Conservation (phyloP, 2,113 vertebrate genomes). For the Morone chrysops region DNA sequence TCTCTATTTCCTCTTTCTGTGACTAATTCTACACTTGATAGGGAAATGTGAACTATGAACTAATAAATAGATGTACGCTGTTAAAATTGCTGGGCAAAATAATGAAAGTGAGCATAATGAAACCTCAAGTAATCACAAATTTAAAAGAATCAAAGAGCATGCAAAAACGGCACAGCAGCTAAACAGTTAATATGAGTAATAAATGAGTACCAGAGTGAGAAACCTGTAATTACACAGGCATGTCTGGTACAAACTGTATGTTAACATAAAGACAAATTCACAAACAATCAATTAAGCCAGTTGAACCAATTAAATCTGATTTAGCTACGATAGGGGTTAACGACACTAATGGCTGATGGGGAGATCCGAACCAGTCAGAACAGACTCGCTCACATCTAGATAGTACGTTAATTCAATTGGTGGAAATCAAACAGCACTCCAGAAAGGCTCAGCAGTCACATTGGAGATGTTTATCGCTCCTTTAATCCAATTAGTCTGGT, state of each 20-base stretch:
- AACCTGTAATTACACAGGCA: not conserved
- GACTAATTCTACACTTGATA: constrained; percentile 13
- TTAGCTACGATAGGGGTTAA: constrained; percentile 46
- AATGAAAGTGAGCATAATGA: not conserved
- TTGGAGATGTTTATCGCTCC: constrained; percentile 79
- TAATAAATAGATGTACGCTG: not conserved
- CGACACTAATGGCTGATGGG: constrained; percentile 41
- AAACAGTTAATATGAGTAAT: not conserved
- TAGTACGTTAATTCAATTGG: constrained; percentile 78
- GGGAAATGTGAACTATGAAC: constrained; percentile 10
- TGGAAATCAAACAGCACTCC: constrained; percentile 71
- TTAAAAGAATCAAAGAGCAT: not conserved
- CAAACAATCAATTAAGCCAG: constrained; percentile 31
- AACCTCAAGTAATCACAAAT: not conserved
- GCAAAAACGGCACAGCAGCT: not conserved
- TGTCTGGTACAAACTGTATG: not conserved
- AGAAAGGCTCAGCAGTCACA: constrained; percentile 73
- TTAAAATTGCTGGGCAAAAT: not conserved
- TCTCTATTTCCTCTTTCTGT: constrained; percentile 50
- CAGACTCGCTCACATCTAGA: constrained; percentile 68
- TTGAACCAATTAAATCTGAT: constrained; percentile 32
- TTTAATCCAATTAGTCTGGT: constrained; percentile 80
- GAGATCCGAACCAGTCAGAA: constrained; percentile 62
- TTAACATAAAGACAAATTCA: constrained; percentile 5
- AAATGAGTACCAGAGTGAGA: not conserved